Evolutionary conservation across 92 coral and sea anemone species (phyloP).

Genomic region (Ricordea florida): DNA sequence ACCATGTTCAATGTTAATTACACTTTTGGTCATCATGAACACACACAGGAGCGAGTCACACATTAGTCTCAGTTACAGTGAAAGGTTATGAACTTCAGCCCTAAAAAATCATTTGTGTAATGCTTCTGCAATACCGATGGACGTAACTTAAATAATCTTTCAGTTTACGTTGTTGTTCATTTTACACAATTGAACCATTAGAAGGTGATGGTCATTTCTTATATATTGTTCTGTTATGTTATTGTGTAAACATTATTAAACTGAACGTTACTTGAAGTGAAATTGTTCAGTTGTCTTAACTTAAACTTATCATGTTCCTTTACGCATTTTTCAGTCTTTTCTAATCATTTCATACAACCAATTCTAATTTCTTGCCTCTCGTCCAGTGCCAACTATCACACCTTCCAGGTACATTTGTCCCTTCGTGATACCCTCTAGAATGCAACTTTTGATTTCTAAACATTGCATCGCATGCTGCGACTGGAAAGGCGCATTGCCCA

Average conservation of each 20-base stretch:
- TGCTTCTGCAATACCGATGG: slow-evolving; percentile 35
- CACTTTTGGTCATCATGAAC: slow-evolving; percentile 24
- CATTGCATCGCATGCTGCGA: slow-evolving; percentile 8
- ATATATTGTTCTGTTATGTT: slow-evolving; percentile 10
- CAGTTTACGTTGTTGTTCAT: slow-evolving; percentile 27
- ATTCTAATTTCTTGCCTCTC: slow-evolving; percentile 30
- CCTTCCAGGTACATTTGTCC: slow-evolving; percentile 21
- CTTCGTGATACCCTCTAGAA: slow-evolving; percentile 29
- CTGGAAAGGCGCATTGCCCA: neutral
- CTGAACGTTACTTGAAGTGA: slow-evolving; percentile 28
- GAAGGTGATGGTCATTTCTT: slow-evolving; percentile 5
- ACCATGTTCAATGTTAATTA: slow-evolving; percentile 8
- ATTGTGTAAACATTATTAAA: slow-evolving; percentile 5
- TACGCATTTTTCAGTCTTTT: slow-evolving; percentile 24
- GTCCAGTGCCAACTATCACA: slow-evolving; percentile 36
- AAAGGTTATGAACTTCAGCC: too few relatives aligned
- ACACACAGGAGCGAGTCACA: too few relatives aligned
- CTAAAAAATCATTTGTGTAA: neutral
- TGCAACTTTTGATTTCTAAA: slow-evolving; percentile 31
- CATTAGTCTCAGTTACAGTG: slow-evolving; percentile 12
- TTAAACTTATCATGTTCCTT: slow-evolving; percentile 28
- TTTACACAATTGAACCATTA: slow-evolving; percentile 25
- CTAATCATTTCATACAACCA: slow-evolving; percentile 36
- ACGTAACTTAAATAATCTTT: too few relatives aligned
- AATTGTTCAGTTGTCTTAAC: slow-evolving; percentile 46